Conservation (phyloP, 2,888 invertebrate species). For the Aleiodes leptofemur region DNA sequence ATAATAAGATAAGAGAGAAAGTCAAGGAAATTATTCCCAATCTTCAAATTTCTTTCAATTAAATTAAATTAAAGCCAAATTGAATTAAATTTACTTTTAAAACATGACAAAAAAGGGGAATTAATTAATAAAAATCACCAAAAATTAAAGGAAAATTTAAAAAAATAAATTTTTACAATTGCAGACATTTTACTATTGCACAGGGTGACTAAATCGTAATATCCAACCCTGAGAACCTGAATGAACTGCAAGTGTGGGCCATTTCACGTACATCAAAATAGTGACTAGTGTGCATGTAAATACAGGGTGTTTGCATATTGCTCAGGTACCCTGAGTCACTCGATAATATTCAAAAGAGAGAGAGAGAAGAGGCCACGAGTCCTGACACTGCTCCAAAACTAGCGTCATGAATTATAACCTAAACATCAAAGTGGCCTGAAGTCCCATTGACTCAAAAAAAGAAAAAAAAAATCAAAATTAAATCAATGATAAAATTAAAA, state of each 20-base stretch:
- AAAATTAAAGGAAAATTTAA: neutral
- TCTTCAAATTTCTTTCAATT: no score
- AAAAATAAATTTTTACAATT: slow-evolving; percentile 14
- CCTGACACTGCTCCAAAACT: slow-evolving; percentile 4
- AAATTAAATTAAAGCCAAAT: no score
- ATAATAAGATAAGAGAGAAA: no score
- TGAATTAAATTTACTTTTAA: no score
- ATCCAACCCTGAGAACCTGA: slow-evolving; percentile 58
- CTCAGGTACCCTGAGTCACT: neutral
- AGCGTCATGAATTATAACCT: slow-evolving; percentile 31
- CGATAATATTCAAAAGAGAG: neutral
- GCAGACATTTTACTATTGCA: neutral
- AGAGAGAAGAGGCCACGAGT: slow-evolving; percentile 9
- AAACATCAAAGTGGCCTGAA: neutral
- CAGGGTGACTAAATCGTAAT: slow-evolving; percentile 8
- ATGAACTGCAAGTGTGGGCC: slow-evolving; percentile 54
- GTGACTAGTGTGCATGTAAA: slow-evolving; percentile 37
- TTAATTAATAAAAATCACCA: neutral
- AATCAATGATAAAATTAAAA: no score
- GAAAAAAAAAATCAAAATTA: neutral
- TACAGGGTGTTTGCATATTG: slow-evolving; percentile 36
- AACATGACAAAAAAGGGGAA: no score
- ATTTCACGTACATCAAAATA: slow-evolving; percentile 24
- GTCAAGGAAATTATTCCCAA: neutral
- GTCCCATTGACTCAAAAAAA: no score